These are phyloP conservation scores for Argya squamiceps DNA, from an alignment of 2,797 vertebrate species.

Conservation along the genomic window DNA sequence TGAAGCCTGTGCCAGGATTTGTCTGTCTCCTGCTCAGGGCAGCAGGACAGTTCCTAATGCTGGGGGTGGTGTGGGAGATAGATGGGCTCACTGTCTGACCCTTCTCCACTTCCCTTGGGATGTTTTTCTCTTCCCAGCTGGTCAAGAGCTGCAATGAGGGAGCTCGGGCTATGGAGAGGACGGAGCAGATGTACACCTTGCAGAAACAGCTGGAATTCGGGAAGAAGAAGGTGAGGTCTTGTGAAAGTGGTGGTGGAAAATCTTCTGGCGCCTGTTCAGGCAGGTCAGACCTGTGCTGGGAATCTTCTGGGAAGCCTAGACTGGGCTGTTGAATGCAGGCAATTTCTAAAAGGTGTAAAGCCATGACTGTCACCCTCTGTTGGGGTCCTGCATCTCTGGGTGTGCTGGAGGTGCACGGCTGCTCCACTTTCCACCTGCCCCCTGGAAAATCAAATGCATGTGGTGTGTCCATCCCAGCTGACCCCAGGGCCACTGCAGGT, in stretches of 20 bases:
- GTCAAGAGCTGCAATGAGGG: constrained; percentile 93
- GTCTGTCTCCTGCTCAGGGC: neutral
- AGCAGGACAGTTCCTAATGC: neutral
- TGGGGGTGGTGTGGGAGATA: neutral
- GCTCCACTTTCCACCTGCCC: fast-evolving
- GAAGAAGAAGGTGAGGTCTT: constrained; percentile 88
- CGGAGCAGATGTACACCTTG: constrained; percentile 93
- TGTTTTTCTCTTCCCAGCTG: constrained; percentile 75
- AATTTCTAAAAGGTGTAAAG: neutral
- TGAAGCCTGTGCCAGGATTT: neutral
- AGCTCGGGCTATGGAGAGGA: constrained; percentile 91
- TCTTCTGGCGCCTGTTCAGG: neutral
- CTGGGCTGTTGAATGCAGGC: neutral
- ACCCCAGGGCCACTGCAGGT: fast-evolving
- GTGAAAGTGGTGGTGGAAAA: too few relatives aligned
- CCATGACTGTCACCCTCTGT: neutral
- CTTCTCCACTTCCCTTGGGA: neutral
- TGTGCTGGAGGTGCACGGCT: fast-evolving
- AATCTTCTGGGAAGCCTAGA: neutral
- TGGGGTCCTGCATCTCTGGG: neutral
- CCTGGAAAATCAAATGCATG: too few relatives aligned
- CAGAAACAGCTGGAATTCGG: constrained; percentile 95
- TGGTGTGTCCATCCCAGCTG: fast-evolving
- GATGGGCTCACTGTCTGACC: neutral
- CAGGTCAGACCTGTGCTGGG: neutral